Evolutionary conservation across 2,797 vertebrate species (phyloP), one percentile per base, ranked within the genome.

Genomic region (Stomatorhinus walkeri): DNA sequence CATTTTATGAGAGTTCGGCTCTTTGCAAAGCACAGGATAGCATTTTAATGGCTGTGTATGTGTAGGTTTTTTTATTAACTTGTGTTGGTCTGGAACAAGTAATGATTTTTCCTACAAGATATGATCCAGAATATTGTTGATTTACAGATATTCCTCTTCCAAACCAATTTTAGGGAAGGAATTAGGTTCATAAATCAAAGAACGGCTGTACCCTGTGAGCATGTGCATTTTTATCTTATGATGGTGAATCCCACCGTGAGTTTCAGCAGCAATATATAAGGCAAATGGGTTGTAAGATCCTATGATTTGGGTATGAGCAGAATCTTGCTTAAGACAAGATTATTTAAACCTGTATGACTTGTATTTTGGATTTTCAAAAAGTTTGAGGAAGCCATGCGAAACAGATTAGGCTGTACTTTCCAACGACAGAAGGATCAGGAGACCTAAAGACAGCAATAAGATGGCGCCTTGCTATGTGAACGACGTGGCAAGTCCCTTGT

Each of bases 341-440:
- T 16, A 79, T 79, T 79, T 79, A 36, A 36, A 79, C 24, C 4
- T 68, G 14, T 43, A 79, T 79, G 14, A 19, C 16, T 79, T 40
- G 40, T 19, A 76, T 79, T 79, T 36, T 79, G 72, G 32, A 2
- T 79, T 79, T n/a, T 79, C 72, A 79, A 3, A 43, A 36, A 79
- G 36, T 43, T 79, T 79, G 72, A 40, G 32, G 72, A 79, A 40
- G 72, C 12, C 36, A 43, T 36, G 16, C 36, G 1, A 40, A 79
- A 79, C 72, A 79, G 72, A 79, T 79, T 43, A 79, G 72, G 72
- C 36, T 79, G 32, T 43, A n/a, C 72, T 79, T 79, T 79, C 32
- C 32, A 43, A 40, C 19, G 72, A 79, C 36, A 1, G 10, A 40
- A 79, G 72, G 72, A 79, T 79, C 72, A 40, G 32, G 24, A 19